Percentiles rank a stretch among this genome's conserved stretches.
Conservation (phyloP, 2,797 vertebrate species). For the Urosaurus nigricauda region DNA sequence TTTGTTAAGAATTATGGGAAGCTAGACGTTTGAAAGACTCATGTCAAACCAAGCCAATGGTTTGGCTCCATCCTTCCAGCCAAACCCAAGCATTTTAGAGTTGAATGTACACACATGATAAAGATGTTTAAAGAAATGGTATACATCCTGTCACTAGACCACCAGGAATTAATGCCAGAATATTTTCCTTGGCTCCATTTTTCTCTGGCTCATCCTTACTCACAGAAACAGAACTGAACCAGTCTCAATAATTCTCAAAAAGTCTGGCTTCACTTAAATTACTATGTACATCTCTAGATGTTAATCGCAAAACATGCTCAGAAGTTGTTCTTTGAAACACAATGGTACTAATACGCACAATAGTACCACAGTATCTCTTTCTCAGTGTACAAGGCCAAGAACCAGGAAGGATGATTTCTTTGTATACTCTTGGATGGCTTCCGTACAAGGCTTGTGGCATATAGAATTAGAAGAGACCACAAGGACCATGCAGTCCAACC, state of each 20-base stretch:
- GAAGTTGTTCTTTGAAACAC: not conserved
- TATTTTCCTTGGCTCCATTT: slow-evolving; percentile 57
- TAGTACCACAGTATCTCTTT: no score
- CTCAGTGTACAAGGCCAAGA: not conserved
- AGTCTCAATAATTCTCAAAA: not conserved
- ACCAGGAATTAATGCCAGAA: slow-evolving; percentile 61
- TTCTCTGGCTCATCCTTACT: slow-evolving; percentile 57
- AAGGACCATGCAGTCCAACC: no score
- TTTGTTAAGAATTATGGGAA: slow-evolving; percentile 53
- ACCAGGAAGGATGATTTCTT: slow-evolving; percentile 1
- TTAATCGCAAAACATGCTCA: slow-evolving; percentile 20
- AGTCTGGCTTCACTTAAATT: not conserved
- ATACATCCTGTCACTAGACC: slow-evolving; percentile 57
- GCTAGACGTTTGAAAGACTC: slow-evolving; percentile 52
- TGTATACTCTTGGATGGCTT: slow-evolving; percentile 1
- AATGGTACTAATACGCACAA: not conserved
- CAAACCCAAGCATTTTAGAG: slow-evolving; percentile 55
- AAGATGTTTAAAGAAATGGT: slow-evolving; percentile 59
- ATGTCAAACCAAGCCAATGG: slow-evolving; percentile 46
- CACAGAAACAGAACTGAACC: slow-evolving; percentile 27
- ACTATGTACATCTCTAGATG: slow-evolving; percentile 5
- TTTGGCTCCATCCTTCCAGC: slow-evolving; percentile 54
- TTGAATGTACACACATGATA: slow-evolving; percentile 59
- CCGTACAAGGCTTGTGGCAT: not conserved
- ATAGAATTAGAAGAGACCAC: not conserved